Evolutionary conservation across 1,140 invertebrate genomes (phyloP).

Genomic region (Pinna nobilis): DNA sequence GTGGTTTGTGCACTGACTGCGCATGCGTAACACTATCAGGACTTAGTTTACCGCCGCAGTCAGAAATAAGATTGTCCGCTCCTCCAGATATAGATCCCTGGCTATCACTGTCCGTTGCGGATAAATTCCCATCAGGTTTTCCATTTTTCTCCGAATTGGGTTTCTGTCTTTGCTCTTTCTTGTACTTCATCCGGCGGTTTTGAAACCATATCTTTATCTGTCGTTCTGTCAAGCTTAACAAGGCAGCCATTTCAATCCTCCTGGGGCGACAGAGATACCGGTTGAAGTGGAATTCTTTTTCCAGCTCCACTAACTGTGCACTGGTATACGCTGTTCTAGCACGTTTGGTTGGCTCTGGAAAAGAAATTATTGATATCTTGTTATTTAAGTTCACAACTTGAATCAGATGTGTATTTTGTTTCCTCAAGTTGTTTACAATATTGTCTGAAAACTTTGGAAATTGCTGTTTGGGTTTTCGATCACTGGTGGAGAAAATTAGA

Average conservation of each 20-base stretch:
- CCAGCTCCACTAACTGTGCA: constrained; percentile 97
- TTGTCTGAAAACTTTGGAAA: too few relatives aligned
- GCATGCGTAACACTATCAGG: constrained; percentile 33
- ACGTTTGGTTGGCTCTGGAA: constrained; percentile 62
- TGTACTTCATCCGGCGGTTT: constrained; percentile 99
- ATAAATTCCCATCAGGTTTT: constrained; percentile 49
- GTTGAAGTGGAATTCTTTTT: constrained; percentile 91
- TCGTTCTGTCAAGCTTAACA: constrained; percentile 84
- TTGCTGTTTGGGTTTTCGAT: too few relatives aligned
- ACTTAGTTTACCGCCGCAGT: constrained; percentile 52
- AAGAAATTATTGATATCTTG: not conserved
- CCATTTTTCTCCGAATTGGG: constrained; percentile 81
- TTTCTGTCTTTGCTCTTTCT: constrained; percentile 93
- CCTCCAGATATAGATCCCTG: constrained; percentile 53
- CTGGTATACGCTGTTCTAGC: constrained; percentile 96
- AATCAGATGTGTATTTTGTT: too few relatives aligned
- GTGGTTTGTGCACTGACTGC: constrained; percentile 9
- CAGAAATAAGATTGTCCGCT: constrained; percentile 44
- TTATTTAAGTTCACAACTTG: too few relatives aligned
- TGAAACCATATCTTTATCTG: constrained; percentile 97
- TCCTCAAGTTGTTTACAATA: too few relatives aligned
- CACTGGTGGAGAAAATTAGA: too few relatives aligned
- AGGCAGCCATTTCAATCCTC: constrained; percentile 86
- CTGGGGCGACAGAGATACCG: constrained; percentile 87
- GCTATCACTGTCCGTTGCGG: constrained; percentile 54